Percentiles rank a stretch among this genome's conserved stretches.
Evolutionary conservation across 2,888 invertebrate species (phyloP).

Genomic region (Drosophila diplacantha): DNA sequence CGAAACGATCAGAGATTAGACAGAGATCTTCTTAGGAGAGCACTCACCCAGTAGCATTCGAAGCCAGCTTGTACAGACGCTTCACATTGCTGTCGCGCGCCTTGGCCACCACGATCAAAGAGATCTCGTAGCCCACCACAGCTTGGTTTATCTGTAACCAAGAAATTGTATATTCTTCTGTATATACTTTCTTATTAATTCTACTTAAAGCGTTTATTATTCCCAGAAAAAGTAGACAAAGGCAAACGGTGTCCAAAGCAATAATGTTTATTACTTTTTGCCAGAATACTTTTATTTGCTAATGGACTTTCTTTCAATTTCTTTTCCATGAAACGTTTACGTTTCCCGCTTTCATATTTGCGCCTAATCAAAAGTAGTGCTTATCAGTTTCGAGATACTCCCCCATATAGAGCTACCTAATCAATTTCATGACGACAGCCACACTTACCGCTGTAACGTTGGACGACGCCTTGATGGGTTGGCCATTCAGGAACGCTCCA

Average conservation of each 20-base stretch:
- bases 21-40: not conserved
- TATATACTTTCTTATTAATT: not conserved
- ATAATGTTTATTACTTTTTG: not conserved
- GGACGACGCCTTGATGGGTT: conserved; percentile 78
- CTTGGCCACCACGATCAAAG: conserved; percentile 68
- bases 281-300: not conserved
- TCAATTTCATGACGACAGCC: conserved; percentile 8
- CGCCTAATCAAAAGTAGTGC: conserved; percentile 1
- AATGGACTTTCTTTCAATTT: not conserved
- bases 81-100: conserved; percentile 77
- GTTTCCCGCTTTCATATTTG: not conserved
- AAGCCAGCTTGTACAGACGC: conserved; percentile 74
- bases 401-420: not conserved
- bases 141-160: conserved; percentile 73
- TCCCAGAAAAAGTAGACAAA: not conserved
- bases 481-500: conserved; percentile 87
- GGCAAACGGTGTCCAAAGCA: not conserved
- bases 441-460: conserved; percentile 70
- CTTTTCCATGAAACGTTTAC: no score
- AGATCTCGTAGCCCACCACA: conserved; percentile 74
- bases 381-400: conserved; percentile 15
- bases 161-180: not conserved
- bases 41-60: conserved; percentile 69
- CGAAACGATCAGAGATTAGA: conserved; percentile 3
- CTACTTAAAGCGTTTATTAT: not conserved